Evolutionary conservation across 2,113 vertebrate genomes (phyloP).

Genomic region (Pongo abelii): DNA sequence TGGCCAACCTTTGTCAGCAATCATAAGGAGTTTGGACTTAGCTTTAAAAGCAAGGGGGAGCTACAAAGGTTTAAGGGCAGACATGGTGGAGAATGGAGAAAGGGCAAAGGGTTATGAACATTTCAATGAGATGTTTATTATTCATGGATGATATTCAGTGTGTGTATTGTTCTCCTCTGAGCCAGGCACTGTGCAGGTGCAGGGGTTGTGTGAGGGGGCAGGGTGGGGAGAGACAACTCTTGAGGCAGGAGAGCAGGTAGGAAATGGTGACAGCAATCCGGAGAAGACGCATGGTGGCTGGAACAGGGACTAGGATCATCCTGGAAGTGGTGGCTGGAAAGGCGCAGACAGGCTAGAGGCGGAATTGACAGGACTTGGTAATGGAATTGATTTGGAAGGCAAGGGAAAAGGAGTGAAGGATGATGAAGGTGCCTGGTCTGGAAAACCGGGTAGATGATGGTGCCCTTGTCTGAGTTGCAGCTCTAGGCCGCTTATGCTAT

Average conservation of each 20-base stretch:
- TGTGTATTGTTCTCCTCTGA: neutral
- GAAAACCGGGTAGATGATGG: neutral
- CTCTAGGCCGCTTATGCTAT: neutral
- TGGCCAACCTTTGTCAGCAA: neutral
- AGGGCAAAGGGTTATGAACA: neutral
- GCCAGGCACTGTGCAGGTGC: neutral
- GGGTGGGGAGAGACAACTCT: neutral
- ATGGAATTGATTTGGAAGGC: neutral
- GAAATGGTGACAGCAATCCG: neutral
- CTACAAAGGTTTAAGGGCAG: neutral
- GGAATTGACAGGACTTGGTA: neutral
- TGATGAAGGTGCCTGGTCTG: neutral
- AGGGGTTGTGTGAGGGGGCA: neutral
- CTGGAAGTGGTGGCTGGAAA: neutral
- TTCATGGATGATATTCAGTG: neutral
- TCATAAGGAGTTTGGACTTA: neutral
- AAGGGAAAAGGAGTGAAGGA: neutral
- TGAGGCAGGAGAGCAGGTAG: neutral
- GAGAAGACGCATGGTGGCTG: neutral
- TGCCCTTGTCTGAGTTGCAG: neutral
- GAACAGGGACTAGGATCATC: neutral
- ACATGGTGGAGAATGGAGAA: neutral
- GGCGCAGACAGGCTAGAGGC: neutral
- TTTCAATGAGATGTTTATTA: neutral
- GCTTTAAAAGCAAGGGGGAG: neutral